Evolutionary conservation across 1,140 invertebrate genomes (phyloP).

Genomic region (Sinonovacula constricta): DNA sequence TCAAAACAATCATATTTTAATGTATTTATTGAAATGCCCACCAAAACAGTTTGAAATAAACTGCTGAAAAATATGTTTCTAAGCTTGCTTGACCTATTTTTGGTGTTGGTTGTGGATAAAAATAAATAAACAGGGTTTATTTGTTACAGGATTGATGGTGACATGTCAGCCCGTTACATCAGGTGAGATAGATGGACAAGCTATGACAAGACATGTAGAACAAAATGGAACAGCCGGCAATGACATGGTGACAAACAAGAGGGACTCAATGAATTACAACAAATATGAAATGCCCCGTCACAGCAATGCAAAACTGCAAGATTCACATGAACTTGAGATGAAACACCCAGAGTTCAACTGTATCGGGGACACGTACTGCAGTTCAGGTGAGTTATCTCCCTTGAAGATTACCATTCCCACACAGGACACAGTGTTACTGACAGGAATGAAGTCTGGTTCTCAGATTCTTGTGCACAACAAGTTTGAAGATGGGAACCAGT

Average conservation of each 20-base stretch:
- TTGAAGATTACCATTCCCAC: constrained; percentile 70
- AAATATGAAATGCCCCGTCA: constrained; percentile 6
- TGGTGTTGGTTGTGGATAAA: too few relatives aligned
- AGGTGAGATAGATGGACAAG: constrained; percentile 50
- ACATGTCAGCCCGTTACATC: constrained; percentile 69
- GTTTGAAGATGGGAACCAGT: constrained; percentile 15
- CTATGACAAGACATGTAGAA: constrained; percentile 42
- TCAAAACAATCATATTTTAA: too few relatives aligned
- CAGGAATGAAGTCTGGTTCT: constrained; percentile 56
- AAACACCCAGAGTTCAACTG: constrained; percentile 70
- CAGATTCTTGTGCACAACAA: constrained; percentile 39
- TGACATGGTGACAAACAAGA: not conserved
- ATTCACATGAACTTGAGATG: constrained; percentile 44
- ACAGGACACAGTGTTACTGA: constrained; percentile 66
- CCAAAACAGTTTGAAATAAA: too few relatives aligned
- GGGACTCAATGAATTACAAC: constrained; percentile 11
- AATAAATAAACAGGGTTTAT: too few relatives aligned
- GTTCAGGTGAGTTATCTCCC: constrained; percentile 61
- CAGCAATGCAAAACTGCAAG: constrained; percentile 6
- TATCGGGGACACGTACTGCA: constrained; percentile 63
- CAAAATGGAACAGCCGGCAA: constrained; percentile 17
- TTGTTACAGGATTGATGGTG: constrained; percentile 65
- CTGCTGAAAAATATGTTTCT: too few relatives aligned
- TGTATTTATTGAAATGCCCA: too few relatives aligned
- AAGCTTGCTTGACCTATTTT: too few relatives aligned